A percentile compares a stretch with the other conserved stretches of the same genome.
Evolutionary conservation across 2,113 vertebrate genomes (phyloP).

Genomic region (Sebastes fasciatus): DNA sequence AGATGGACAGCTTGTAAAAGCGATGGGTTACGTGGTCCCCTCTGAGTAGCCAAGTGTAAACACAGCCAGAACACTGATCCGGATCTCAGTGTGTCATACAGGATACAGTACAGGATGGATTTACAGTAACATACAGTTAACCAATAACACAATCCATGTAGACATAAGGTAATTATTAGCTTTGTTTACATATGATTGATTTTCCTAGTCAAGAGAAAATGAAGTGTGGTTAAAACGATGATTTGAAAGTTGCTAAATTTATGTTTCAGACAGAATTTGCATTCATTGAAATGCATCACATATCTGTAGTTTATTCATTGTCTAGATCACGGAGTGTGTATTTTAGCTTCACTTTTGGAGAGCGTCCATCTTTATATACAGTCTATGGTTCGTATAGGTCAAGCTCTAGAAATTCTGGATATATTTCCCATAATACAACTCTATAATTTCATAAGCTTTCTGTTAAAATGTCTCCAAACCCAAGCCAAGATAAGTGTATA

Average conservation of each 20-base stretch:
- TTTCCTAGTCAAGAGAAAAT: not conserved
- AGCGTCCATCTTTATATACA: no score
- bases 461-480: not conserved
- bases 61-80: slow-evolving; percentile 31
- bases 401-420: not conserved
- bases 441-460: not conserved
- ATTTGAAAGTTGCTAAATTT: not conserved
- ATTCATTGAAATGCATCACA: not conserved
- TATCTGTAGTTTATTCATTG: not conserved
- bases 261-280: not conserved
- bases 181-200: not conserved
- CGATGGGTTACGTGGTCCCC: slow-evolving; percentile 44
- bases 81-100: slow-evolving; percentile 6
- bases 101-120: not conserved
- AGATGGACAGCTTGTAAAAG: slow-evolving; percentile 71
- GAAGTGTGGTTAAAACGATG: not conserved
- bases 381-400: not conserved
- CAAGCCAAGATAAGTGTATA: not conserved
- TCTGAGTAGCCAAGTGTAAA: slow-evolving; percentile 62
- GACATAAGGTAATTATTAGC: not conserved
- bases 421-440: not conserved
- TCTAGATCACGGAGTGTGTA: not conserved
- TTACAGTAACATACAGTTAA: slow-evolving; percentile 1
- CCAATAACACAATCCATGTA: not conserved
- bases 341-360: no score